Evolutionary conservation across 2,113 vertebrate genomes (phyloP), one percentile per base, ranked within the genome.

Genomic region (Pungitius pungitius): DNA sequence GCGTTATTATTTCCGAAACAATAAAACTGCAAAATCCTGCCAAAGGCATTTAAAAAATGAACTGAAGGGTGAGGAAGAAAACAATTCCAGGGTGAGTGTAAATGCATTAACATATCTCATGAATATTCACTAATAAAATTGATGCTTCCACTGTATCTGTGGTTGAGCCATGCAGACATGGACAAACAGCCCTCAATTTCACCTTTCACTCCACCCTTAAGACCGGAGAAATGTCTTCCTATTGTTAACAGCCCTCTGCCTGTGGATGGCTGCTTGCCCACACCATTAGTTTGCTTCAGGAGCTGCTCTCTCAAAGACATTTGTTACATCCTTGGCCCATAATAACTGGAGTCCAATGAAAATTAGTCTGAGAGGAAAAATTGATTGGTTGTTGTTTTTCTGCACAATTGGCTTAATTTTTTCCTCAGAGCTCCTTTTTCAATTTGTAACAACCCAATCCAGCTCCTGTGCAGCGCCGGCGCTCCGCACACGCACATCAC

Each of bases 301-400:
- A 42, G 54, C 40, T 67, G 49, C 77, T 85, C 81, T 68, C 73
- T 67, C 78, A 84, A 80, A 80, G 71, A 85, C 73, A 84, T 86
- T 77, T 79, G 63, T 45, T 40, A 63, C 77, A 60, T 83, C 75
- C 56, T 76, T 56, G 43, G 72, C 47, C 70, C 76, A 84, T 78
- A 84, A 78, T 82, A 58, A 86, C 69, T 70, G 42, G 12, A 76
- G 56, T 76, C 79, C 68, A 76, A 71, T 69, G 63, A 61, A 89
- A 89, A 84, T 84, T 73, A 73, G 64, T 57, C 30, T 61, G 35
- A 78, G 56, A 49, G 57, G 59, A 63, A 54, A 60, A 81, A 78
- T 81, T 81, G 80, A 79, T 73, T 71, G 51, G 58, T 67, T 68
- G 72, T 72, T 82, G 69, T 81, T 77, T 81, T 81, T 63, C 27